Evolutionary conservation across 2,113 vertebrate genomes (phyloP).

Genomic region (Dipodomys spectabilis): DNA sequence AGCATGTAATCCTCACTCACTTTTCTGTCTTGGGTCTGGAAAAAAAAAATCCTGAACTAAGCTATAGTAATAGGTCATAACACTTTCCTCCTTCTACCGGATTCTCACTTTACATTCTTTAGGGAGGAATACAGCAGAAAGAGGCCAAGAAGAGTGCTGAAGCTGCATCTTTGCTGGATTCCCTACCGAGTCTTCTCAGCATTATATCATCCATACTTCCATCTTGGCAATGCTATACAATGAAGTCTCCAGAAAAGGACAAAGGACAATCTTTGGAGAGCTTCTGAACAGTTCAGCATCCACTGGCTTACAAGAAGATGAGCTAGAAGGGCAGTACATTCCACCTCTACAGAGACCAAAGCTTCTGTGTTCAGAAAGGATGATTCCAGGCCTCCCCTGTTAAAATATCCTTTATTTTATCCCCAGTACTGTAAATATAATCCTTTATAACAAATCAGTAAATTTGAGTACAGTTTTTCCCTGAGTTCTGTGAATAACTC

Average conservation of each 20-base stretch:
- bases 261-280: neutral
- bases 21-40: neutral
- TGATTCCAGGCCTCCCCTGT: neutral
- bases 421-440: neutral
- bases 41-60: neutral
- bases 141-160: neutral
- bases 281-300: neutral
- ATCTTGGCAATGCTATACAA: neutral
- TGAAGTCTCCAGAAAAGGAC: neutral
- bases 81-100: neutral
- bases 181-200: neutral
- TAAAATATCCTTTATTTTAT: neutral
- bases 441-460: neutral
- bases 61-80: neutral
- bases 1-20: neutral
- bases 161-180: neutral
- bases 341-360: neutral
- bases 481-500: neutral
- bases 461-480: neutral
- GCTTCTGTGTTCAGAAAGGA: neutral
- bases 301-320: neutral
- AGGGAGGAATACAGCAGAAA: neutral
- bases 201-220: neutral
- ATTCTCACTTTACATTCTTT: fast-evolving
- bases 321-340: neutral